These are phyloP conservation scores for Lepidocyrtoides sp. DNA, from an alignment of 2,888 invertebrate species.

Conservation along the genomic window DNA sequence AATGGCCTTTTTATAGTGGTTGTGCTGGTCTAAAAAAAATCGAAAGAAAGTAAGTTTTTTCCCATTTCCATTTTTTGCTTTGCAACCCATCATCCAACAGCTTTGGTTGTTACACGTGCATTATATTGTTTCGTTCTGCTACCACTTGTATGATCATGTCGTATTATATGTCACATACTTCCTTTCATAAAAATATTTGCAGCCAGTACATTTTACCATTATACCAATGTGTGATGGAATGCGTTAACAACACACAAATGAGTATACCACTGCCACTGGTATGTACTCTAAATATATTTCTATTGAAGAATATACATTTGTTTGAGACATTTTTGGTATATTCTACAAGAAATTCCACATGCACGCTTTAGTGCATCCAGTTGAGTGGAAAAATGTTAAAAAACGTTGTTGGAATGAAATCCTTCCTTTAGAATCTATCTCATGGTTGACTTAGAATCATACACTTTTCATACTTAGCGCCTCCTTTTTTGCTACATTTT, in stretches of 20 bases:
- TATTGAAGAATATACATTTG: too few relatives aligned
- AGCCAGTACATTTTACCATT: background rate
- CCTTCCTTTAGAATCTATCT: constrained; percentile 45
- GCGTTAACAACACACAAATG: background rate
- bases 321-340: background rate
- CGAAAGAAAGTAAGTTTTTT: background rate
- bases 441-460: constrained; percentile 46
- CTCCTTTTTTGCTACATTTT: background rate
- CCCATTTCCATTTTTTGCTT: background rate
- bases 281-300: too few relatives aligned
- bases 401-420: constrained; percentile 73
- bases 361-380: constrained; percentile 58
- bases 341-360: constrained; percentile 57
- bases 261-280: too few relatives aligned
- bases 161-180: constrained; percentile 27
- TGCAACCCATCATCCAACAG: background rate
- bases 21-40: background rate
- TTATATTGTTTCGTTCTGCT: background rate
- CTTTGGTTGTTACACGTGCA: background rate
- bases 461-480: constrained; percentile 7
- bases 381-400: constrained; percentile 68
- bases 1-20: background rate
- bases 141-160: constrained; percentile 47
- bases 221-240: constrained; percentile 48
- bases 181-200: background rate